Base-by-base conservation (phyloP, 2,888 invertebrate genomes). In the Lordiphosa fenestrarum region DNA sequence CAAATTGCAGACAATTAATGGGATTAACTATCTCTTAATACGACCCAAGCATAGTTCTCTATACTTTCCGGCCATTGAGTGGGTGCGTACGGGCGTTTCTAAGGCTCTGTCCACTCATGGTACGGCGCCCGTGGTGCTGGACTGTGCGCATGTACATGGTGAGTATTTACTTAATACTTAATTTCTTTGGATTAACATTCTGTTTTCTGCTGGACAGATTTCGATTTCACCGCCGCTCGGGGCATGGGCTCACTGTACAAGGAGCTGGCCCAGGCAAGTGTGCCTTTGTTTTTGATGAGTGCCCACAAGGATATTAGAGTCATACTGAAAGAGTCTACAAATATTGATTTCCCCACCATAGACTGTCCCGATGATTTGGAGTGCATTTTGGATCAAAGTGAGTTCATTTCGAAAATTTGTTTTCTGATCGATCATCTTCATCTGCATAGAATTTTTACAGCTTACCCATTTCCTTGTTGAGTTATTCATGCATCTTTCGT, bases 191-290 rank as follows among this genome's bases (percentile, higher is more conserved):
- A 6, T 37, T 46, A 13, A 35, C 1, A 53, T 13, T 51, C 40
- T 13, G 12, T 53, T 13, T 51, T 51, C 41, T 13, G 12, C 9
- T 0, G 33, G 23, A 0, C 23, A 92, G 95, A 94, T 36, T 94
- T 95, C 0, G 96, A 96, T 90, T 96, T 95, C 86, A 96, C 96
- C 6, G 95, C 96, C 13, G 95, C 96, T 0, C 95, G 95, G 90
- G 95, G 95, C 41, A 93, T 96, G 68, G 94, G 95, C 21, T 92
- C 94, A 0, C 86, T 96, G 42, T 94, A 95, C 2, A 92, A 92
- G 61, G 95, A 95, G 63, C 92, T 95, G 48, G 91, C 92, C 1
- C 91, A 91, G 4, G 91, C 94, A 25, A 93, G 94, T 10, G 95
- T 95, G 69, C 93, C 93, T 0, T 88, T 96, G 2, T 94, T 94